Evolutionary conservation across 2,888 invertebrate genomes (phyloP).

Genomic region (Notodromas monacha): DNA sequence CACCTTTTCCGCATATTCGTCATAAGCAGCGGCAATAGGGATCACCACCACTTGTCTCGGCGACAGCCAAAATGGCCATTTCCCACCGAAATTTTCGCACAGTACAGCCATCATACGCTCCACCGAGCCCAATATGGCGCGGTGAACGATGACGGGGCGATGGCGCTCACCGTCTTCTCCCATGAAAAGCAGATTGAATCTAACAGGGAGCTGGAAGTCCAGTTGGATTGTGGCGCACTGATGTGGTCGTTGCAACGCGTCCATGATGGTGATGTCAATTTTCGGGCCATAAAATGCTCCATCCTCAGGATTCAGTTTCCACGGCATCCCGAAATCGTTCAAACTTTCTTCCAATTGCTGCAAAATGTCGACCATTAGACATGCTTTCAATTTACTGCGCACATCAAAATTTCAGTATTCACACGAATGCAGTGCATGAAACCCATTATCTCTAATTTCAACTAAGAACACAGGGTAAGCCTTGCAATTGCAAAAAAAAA

Average conservation of each 20-base stretch:
- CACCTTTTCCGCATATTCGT: slow-evolving; percentile 27
- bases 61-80: slow-evolving; percentile 98
- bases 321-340: slow-evolving; percentile 47
- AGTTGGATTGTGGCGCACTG: slow-evolving; percentile 96
- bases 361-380: no score
- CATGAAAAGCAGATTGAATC: slow-evolving; percentile 37
- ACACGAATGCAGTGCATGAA: no score
- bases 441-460: no score
- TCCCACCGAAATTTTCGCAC: slow-evolving; percentile 83
- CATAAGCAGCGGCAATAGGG: slow-evolving; percentile 55
- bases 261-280: slow-evolving; percentile 84
- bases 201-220: slow-evolving; percentile 81
- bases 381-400: no score
- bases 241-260: slow-evolving; percentile 55
- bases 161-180: slow-evolving; percentile 55
- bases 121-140: slow-evolving; percentile 83
- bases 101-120: slow-evolving; percentile 94
- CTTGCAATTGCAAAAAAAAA: no score
- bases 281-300: slow-evolving; percentile 99
- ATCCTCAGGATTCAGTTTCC: slow-evolving; percentile 75
- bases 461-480: no score
- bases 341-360: slow-evolving; percentile 46
- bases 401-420: no score
- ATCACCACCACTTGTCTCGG: slow-evolving; percentile 75
- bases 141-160: slow-evolving; percentile 84